Base-by-base conservation (phyloP, 2,797 vertebrate genomes). In the Psittacula echo region DNA sequence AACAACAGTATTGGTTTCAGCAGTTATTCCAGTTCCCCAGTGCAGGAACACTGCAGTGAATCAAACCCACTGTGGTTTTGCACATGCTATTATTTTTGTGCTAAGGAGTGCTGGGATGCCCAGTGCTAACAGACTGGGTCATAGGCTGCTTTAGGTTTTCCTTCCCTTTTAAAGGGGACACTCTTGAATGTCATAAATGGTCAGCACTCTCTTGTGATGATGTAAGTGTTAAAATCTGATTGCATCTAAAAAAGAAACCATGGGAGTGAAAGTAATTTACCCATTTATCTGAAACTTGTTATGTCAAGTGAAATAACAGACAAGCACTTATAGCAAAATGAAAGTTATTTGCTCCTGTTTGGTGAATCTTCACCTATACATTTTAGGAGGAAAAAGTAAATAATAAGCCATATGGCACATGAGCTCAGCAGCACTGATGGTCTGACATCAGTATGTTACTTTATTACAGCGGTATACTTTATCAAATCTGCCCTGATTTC, bases 231-330 rank as follows among this genome's bases (percentile, higher is more conserved):
- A 88, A 79, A 94, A 86, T 27, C 22, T 19, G 42, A 34, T 14
- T 81, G 66, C 34, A 82, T 64, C 39, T 73, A n/a, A 70, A 54
- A 50, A 76, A 77, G 74, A 5, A 62, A 41, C 37, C 16, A 64
- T 4, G 26, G 34, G 24, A 85, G 11, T 30, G 22, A 53, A 95
- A 90, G 68, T 29, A 1, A 41, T 92, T 94, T 91, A 67, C 34
- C 79, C 78, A n/a, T 32, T 89, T 73, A 93, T 73, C 87, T 79
- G 79, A 66, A 95, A 84, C 73, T 86, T 76, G 60, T 86, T 90
- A 78, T 41, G 47, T 45, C 79, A 90, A 82, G 29, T 53, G 32
- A 89, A 94, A 85, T 3, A 90, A 60, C 62, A 70, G 73, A 80
- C 37, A 67, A 67, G 61, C 45, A 51, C 42, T 82, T 72, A 53